These are phyloP conservation scores for Drosophila quadrilineata DNA, from an alignment of 1,140 invertebrate species.

Conservation along the genomic window DNA sequence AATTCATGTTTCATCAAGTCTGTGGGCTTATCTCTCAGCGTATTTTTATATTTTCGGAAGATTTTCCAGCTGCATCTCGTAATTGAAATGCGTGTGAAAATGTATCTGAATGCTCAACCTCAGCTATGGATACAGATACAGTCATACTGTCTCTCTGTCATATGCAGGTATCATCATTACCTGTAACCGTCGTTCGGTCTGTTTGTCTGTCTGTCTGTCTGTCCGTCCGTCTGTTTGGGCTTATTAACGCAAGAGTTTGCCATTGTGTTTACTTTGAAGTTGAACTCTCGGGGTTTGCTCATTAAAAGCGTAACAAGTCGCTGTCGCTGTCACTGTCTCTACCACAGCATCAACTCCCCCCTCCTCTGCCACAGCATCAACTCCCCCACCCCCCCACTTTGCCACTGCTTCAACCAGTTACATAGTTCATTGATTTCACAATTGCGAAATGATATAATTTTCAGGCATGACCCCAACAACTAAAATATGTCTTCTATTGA, in stretches of 20 bases:
- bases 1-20: constrained; percentile 28
- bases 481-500: too few species aligned
- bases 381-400: neutral
- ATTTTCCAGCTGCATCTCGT: constrained; percentile 26
- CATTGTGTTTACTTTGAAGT: constrained; percentile 16
- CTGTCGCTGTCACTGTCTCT: neutral
- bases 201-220: neutral
- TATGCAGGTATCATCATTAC: neutral
- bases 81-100: constrained; percentile 63
- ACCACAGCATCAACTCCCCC: neutral
- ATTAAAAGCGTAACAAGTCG: constrained; percentile 11
- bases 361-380: neutral
- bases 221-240: neutral
- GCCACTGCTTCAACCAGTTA: constrained; percentile 2
- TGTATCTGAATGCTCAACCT: constrained; percentile 22
- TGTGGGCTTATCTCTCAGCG: constrained; percentile 25
- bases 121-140: neutral
- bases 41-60: too few species aligned
- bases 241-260: constrained; percentile 15
- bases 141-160: too few species aligned
- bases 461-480: too few species aligned
- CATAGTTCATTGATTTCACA: constrained; percentile 29
- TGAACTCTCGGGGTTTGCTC: constrained; percentile 12
- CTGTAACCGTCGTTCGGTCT: too few species aligned
- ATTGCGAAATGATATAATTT: constrained; percentile 14